These are phyloP conservation scores for Zaprionus nigranus DNA, from an alignment of 1,140 invertebrate genomes.

Conservation along the genomic window DNA sequence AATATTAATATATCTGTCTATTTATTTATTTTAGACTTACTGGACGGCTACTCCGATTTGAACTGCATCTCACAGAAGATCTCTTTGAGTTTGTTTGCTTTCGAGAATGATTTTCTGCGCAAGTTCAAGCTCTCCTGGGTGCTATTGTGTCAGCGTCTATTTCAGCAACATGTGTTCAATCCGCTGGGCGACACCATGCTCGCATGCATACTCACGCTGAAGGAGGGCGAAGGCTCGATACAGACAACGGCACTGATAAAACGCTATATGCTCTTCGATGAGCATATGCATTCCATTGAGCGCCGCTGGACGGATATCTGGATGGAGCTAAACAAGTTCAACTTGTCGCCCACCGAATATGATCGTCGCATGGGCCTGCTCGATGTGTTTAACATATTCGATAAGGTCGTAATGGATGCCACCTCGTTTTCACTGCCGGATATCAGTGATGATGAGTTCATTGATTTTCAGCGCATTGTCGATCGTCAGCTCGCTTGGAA, in stretches of 20 bases:
- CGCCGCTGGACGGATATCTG: slow-evolving; percentile 81
- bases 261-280: slow-evolving; percentile 81
- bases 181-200: slow-evolving; percentile 77
- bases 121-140: slow-evolving; percentile 82
- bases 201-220: slow-evolving; percentile 78
- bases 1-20: neutral
- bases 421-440: slow-evolving; percentile 77
- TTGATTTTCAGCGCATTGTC: slow-evolving; percentile 77
- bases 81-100: slow-evolving; percentile 78
- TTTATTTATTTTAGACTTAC: slow-evolving; percentile 64
- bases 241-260: slow-evolving; percentile 74
- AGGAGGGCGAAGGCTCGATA: slow-evolving; percentile 68
- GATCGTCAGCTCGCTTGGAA: slow-evolving; percentile 82
- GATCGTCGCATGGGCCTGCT: slow-evolving; percentile 73
- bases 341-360: slow-evolving; percentile 77
- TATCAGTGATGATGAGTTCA: slow-evolving; percentile 77
- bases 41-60: slow-evolving; percentile 82
- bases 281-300: slow-evolving; percentile 82
- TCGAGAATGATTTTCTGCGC: slow-evolving; percentile 81
- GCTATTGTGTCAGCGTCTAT: slow-evolving; percentile 81
- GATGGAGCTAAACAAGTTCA: slow-evolving; percentile 79
- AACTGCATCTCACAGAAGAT: slow-evolving; percentile 81
- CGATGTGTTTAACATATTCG: slow-evolving; percentile 82
- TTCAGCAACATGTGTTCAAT: slow-evolving; percentile 82
- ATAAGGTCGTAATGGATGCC: slow-evolving; percentile 80